Evolutionary conservation across 1,140 invertebrate species (phyloP), one percentile per base, ranked within the genome.

Genomic region (Samia ricini): DNA sequence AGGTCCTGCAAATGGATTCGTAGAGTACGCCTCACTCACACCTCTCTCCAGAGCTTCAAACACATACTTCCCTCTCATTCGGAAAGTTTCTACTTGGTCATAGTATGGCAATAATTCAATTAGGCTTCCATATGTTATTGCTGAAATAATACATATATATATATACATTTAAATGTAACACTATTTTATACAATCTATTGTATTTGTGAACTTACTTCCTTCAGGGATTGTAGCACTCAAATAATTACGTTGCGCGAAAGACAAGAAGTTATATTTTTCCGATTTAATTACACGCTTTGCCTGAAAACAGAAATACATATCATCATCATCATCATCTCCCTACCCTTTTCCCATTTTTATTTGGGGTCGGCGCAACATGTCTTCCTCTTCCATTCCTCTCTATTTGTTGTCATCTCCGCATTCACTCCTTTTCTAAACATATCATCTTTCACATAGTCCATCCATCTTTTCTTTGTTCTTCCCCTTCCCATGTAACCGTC

Each of bases 91-190:
- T n/a, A 83, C 58, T 12, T 64, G 61, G 48, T 83, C 80, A 54
- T 77, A 64, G 62, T 74, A 83, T 4, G 80, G 80, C 29, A 83
- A 64, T 8, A 80, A 49, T 24, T 83, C 80, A 21, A 83, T 74
- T 51, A 83, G 15, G 1, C 33, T 57, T 0, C 77, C 76, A 57
- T 74, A 49, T 2, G 68, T 79, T 60, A 81, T 71, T 33, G 20
- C 48, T 50, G 6, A 36, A 36, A 36, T 15, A 15, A 7, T 36
- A 36, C 6, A 36, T 7, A 36, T 36, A 36, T 42, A 10, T 4
- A n/a, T 15, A 42, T 42, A 4, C 10, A 42, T 10, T 42, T 51
- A 1, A n/a, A 51, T 18, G 3, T 19, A 51, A 20, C 4, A 18
- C 0, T 19, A 18, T 21, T 19, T 51, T 4, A 51, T 29, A 29